Conservation (phyloP, 2,888 invertebrate species). For the Prenolepis imparis region DNA sequence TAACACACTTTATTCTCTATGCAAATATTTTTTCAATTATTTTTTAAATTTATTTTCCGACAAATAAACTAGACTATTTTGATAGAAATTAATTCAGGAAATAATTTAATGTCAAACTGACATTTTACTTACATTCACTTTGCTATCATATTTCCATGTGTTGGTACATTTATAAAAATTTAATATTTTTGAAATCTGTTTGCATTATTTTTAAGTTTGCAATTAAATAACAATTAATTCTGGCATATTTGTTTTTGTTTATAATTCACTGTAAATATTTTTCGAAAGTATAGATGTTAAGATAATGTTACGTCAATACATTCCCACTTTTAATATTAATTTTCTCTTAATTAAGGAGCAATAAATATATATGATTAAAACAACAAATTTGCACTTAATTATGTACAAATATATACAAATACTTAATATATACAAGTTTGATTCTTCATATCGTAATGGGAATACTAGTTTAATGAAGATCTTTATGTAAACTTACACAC, state of each 20-base stretch:
- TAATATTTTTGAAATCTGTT: not conserved
- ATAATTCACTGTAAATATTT: not conserved
- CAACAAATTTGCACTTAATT: not conserved
- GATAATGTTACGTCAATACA: not conserved
- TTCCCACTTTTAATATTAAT: not conserved
- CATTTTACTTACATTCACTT: not conserved
- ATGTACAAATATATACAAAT: too few relatives aligned
- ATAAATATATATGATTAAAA: not conserved
- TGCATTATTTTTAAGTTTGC: not conserved
- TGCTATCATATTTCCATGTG: not conserved
- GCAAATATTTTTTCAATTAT: not conserved
- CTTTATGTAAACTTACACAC: constrained; percentile 27
- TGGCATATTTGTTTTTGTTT: not conserved
- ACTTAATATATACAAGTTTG: too few relatives aligned
- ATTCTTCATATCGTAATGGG: not conserved
- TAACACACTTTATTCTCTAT: not conserved
- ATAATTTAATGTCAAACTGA: not conserved
- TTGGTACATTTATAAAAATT: not conserved
- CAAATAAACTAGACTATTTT: not conserved
- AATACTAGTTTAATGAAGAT: not conserved
- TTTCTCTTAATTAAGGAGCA: not conserved
- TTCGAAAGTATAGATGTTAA: not conserved
- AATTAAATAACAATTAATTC: not conserved
- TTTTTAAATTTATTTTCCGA: not conserved
- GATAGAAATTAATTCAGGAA: not conserved